A percentile compares a stretch with the other conserved stretches of the same genome.
These are phyloP conservation scores for Panulirus ornatus DNA, from an alignment of 1,140 invertebrate genomes.

Conservation along the genomic window DNA sequence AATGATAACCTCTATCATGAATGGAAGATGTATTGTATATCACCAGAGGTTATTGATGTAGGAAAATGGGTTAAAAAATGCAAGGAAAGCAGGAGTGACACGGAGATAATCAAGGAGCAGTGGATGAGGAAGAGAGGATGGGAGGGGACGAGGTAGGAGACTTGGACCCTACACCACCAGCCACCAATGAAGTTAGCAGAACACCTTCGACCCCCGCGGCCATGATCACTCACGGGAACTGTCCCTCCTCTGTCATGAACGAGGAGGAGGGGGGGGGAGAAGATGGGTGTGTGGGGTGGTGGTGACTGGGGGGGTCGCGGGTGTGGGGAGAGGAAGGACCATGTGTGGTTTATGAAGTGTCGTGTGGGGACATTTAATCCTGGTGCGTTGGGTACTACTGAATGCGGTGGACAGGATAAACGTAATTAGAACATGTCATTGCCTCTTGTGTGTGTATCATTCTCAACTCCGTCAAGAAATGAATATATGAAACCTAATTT, in stretches of 20 bases:
- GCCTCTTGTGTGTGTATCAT: no score
- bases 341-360: no score
- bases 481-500: no score
- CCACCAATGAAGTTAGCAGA: constrained; percentile 17
- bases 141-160: background rate
- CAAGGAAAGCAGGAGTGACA: background rate
- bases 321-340: background rate
- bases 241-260: background rate
- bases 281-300: background rate
- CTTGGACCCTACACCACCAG: no score
- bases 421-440: no score
- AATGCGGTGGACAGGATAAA: no score
- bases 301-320: background rate
- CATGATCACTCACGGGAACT: background rate
- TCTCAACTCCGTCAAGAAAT: no score
- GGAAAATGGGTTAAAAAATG: background rate
- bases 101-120: background rate
- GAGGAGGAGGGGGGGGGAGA: background rate
- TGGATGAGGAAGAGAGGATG: background rate
- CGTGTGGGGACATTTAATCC: no score
- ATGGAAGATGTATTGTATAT: no score
- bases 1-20: no score
- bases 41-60: no score
- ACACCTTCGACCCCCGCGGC: background rate
- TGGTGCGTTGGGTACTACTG: no score